phyloP scores from a whole-genome alignment of 2,888 invertebrate genomes.

The Macrosoma leucophasiata region DNA sequence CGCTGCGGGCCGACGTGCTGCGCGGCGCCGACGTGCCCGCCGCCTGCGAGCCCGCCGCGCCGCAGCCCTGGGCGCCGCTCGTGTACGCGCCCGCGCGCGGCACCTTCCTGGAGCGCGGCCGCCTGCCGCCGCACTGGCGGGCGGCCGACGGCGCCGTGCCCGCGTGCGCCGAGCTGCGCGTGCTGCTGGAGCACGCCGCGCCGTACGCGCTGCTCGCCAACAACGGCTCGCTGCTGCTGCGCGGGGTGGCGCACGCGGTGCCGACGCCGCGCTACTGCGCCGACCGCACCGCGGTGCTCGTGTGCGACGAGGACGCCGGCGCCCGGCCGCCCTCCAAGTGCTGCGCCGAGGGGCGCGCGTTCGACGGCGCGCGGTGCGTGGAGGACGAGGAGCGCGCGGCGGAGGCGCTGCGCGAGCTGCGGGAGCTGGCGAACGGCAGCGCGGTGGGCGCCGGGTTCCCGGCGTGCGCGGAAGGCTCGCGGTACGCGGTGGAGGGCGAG shows the following conservation, averaged over 20 bases:
- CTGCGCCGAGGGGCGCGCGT: conserved; percentile 80
- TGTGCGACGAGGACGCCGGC: conserved; percentile 70
- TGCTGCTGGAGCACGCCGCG: conserved; percentile 53
- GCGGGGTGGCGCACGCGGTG: conserved; percentile 56
- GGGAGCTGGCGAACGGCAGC: conserved; percentile 42
- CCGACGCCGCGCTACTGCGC: conserved; percentile 80
- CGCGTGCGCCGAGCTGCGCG: conserved; percentile 41
- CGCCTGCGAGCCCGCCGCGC: conserved; percentile 31
- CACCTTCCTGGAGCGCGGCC: conserved; percentile 48
- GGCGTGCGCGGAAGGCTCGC: conserved; percentile 60
- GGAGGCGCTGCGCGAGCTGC: conserved; percentile 47
- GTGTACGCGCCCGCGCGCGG: conserved; percentile 72
- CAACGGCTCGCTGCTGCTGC: conserved; percentile 78
- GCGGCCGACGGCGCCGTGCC: conserved; percentile 53
- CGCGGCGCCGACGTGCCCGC: conserved; percentile 49
- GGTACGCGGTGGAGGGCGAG: conserved; percentile 76
- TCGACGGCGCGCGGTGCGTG: conserved; percentile 72
- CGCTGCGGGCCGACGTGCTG: conserved; percentile 69
- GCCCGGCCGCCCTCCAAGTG: conserved; percentile 76
- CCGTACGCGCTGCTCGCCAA: conserved; percentile 76
- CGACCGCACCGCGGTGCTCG: conserved; percentile 78
- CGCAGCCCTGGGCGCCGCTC: conserved; percentile 69
- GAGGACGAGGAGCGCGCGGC: conserved; percentile 39
- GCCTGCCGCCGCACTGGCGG: conserved; percentile 69
- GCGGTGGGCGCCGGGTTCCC: conserved; percentile 73